Evolutionary conservation across 2,797 vertebrate genomes (phyloP).

Genomic region (Vultur gryphus): DNA sequence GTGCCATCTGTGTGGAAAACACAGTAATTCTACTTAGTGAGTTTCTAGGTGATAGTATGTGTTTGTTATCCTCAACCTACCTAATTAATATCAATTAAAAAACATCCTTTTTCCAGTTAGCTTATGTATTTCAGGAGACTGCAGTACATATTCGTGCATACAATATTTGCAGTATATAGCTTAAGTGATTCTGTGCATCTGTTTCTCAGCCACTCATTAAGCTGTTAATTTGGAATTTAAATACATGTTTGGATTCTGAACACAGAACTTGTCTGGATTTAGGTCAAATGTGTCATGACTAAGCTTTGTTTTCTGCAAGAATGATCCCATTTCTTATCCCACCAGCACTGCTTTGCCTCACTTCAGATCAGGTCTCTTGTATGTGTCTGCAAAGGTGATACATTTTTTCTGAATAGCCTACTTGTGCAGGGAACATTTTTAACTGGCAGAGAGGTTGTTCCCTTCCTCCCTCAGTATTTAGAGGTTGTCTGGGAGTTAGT

Average conservation of each 20-base stretch:
- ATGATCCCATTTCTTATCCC: not conserved
- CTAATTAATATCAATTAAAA: not conserved
- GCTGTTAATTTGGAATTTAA: slow-evolving; percentile 11
- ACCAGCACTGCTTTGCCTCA: not conserved
- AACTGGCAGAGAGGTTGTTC: not conserved
- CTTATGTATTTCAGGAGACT: not conserved
- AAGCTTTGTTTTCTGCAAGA: slow-evolving; percentile 13
- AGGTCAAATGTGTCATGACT: not conserved
- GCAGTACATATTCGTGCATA: not conserved
- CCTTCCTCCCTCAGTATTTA: not conserved
- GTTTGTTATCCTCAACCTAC: not conserved
- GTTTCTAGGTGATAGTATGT: not conserved
- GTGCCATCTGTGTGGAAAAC: not conserved
- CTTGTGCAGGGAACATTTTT: not conserved
- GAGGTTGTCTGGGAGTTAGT: not conserved
- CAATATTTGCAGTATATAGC: not conserved
- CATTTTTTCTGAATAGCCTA: not conserved
- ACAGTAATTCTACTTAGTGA: not conserved
- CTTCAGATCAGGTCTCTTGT: not conserved
- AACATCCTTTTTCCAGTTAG: not conserved
- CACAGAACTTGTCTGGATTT: not conserved
- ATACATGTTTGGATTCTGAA: not conserved
- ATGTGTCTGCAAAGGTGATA: not conserved
- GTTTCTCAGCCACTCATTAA: slow-evolving; percentile 17
- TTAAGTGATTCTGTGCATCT: not conserved